A percentile compares a stretch with the other conserved stretches of the same genome.
phyloP scores from a whole-genome alignment of 2,113 vertebrate genomes.

The Engraulis encrasicolus region DNA sequence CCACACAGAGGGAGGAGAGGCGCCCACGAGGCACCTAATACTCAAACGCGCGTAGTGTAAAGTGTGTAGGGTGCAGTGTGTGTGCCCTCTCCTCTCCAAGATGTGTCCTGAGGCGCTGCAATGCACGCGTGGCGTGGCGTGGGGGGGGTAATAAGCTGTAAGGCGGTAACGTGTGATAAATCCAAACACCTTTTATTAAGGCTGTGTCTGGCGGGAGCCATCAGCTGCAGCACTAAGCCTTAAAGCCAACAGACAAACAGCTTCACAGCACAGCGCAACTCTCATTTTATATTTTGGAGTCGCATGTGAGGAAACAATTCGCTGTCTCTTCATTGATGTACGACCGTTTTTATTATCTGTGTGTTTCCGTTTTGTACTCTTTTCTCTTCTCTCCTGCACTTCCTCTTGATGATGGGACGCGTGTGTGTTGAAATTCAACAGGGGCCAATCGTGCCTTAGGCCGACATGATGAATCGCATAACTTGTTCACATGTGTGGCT shows the following conservation, averaged over 20 bases:
- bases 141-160: not conserved
- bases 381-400: constrained; percentile 45
- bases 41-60: too few relatives aligned
- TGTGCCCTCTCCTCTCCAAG: not conserved
- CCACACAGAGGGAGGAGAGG: not conserved
- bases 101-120: not conserved
- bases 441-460: not conserved
- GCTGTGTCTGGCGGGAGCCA: constrained; percentile 16
- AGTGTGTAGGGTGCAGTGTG: too few relatives aligned
- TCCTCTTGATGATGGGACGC: not conserved
- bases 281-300: not conserved
- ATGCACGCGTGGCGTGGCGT: too few relatives aligned
- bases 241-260: too few relatives aligned
- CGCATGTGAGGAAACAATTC: not conserved
- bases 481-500: not conserved
- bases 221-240: constrained; percentile 47
- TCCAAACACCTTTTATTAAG: constrained; percentile 7
- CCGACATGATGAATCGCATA: not conserved
- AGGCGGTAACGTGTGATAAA: constrained; percentile 7
- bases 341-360: not conserved
- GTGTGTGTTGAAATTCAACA: not conserved
- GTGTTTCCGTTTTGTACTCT: constrained; percentile 48
- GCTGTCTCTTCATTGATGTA: not conserved
- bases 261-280: not conserved
- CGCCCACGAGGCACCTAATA: too few relatives aligned